A percentile compares a stretch with the other conserved stretches of the same genome.
Conservation (phyloP, 1,140 invertebrate genomes). For the Brachionus koreanus region DNA sequence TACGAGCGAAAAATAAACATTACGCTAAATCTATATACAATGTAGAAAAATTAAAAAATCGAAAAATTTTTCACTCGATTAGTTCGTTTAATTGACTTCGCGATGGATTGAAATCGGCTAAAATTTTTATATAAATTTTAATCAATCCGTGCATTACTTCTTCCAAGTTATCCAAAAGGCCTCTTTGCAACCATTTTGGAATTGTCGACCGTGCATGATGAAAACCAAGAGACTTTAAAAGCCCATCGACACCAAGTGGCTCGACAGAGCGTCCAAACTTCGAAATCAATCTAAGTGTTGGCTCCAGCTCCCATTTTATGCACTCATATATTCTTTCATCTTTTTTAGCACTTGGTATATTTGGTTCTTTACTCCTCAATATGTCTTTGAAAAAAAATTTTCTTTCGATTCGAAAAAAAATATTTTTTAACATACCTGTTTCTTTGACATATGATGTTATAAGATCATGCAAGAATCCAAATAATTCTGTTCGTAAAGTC, state of each 20-base stretch:
- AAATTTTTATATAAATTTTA: conserved; percentile 26
- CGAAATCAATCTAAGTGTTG: conserved; percentile 75
- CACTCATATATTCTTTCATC: conserved; percentile 89
- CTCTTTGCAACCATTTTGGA: conserved; percentile 96
- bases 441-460: conserved; percentile 74
- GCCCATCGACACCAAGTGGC: conserved; percentile 71
- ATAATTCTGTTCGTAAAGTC: conserved; percentile 92
- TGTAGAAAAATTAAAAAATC: not conserved
- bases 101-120: conserved; percentile 29
- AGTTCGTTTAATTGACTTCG: not conserved
- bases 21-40: not conserved
- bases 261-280: conserved; percentile 34
- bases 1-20: not conserved
- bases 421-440: not conserved
- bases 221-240: conserved; percentile 91
- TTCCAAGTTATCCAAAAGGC: conserved; percentile 74
- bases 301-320: conserved; percentile 94
- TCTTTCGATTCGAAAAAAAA: conserved; percentile 3
- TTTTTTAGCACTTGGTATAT: conserved; percentile 64
- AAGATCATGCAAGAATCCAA: conserved; percentile 93
- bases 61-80: not conserved
- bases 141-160: conserved; percentile 32
- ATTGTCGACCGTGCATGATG: conserved; percentile 93
- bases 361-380: conserved; percentile 18
- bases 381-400: not conserved